Percentiles rank a stretch among this genome's conserved stretches.
Evolutionary conservation across 2,113 vertebrate genomes (phyloP).

Genomic region (Trichomycterus rosablanca): DNA sequence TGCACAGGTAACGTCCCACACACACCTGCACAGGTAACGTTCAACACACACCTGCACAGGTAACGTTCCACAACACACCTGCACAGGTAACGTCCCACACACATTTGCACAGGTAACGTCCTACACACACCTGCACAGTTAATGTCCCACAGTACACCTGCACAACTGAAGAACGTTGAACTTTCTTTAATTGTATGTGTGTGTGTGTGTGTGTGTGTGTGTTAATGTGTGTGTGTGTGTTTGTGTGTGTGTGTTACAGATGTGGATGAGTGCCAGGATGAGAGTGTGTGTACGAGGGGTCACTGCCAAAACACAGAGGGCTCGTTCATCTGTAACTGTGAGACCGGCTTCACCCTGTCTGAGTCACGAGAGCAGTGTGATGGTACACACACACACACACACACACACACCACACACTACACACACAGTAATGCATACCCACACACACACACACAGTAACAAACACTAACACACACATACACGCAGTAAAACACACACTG

Average conservation of each 20-base stretch:
- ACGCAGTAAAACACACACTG: background rate
- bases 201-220: too few species aligned
- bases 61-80: background rate
- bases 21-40: too few species aligned
- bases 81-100: background rate
- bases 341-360: slow-evolving; percentile 74
- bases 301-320: slow-evolving; percentile 87
- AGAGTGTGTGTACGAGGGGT: slow-evolving; percentile 74
- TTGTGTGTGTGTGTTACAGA: slow-evolving; percentile 65
- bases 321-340: slow-evolving; percentile 85
- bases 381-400: slow-evolving; percentile 62
- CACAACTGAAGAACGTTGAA: too few species aligned
- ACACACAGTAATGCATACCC: background rate
- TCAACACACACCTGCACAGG: background rate
- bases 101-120: background rate
- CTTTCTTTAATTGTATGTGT: too few species aligned
- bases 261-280: slow-evolving; percentile 84
- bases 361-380: slow-evolving; percentile 80
- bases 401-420: background rate
- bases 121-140: too few species aligned
- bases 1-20: background rate
- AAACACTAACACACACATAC: background rate
- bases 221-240: slow-evolving; percentile 10
- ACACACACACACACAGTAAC: slow-evolving; percentile 1
- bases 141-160: too few species aligned